Evolutionary conservation across 2,113 vertebrate species (phyloP).

Genomic region (Pelodiscus sinensis): DNA sequence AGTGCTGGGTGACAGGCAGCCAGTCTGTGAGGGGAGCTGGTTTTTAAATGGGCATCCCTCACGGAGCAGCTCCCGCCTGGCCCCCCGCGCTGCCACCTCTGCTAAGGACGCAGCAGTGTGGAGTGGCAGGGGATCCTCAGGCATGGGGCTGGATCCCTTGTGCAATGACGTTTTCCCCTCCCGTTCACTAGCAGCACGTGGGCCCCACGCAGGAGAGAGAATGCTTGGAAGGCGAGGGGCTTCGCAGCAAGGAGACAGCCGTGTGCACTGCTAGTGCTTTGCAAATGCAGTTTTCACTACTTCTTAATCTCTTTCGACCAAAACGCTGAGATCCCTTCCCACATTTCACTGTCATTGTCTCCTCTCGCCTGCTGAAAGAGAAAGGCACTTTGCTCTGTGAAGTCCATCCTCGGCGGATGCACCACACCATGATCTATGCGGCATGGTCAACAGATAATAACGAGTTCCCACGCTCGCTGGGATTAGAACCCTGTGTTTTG

Average conservation of each 20-base stretch:
- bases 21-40: too few species aligned
- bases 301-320: not conserved
- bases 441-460: not conserved
- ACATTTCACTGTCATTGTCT: not conserved
- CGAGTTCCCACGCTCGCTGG: not conserved
- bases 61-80: too few species aligned
- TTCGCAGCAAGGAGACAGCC: not conserved
- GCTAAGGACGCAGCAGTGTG: too few species aligned
- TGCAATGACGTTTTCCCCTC: too few species aligned
- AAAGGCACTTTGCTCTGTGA: accelerated
- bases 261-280: not conserved
- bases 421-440: accelerated
- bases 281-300: not conserved
- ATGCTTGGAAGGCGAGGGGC: not conserved
- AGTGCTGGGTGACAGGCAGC: too few species aligned
- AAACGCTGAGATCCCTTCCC: not conserved
- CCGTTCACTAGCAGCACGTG: not conserved
- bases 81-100: too few species aligned
- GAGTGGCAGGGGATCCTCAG: too few species aligned
- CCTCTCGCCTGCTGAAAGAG: not conserved
- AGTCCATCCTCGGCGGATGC: not conserved
- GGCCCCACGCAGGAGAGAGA: not conserved
- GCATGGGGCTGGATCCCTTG: too few species aligned
- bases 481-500: not conserved
- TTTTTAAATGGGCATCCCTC: too few species aligned